Percentiles rank a stretch among this genome's conserved stretches.
Evolutionary conservation across 2,797 vertebrate genomes (phyloP).

Genomic region (Brachymystax lenok): DNA sequence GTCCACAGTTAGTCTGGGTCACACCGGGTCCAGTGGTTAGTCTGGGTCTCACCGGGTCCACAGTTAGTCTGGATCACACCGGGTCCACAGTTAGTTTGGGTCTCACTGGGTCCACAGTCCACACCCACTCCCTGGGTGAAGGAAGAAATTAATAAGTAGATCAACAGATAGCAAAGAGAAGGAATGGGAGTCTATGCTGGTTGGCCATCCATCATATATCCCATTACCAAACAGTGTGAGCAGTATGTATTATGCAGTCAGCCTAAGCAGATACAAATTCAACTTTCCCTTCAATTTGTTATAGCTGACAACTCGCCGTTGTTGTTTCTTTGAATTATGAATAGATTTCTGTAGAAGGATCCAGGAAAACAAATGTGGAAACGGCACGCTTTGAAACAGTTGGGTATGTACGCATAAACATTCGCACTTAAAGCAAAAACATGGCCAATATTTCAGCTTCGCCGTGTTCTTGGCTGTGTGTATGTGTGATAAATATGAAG

Average conservation of each 20-base stretch:
- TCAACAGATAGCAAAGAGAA: conserved; percentile 75
- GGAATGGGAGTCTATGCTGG: conserved; percentile 53
- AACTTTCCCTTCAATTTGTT: conserved; percentile 78
- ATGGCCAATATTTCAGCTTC: conserved; percentile 64
- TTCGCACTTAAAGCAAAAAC: conserved; percentile 67
- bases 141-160: conserved; percentile 78
- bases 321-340: conserved; percentile 76
- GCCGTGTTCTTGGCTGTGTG: conserved; percentile 33
- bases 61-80: no score
- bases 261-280: conserved; percentile 79
- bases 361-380: conserved; percentile 58
- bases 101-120: conserved; percentile 48
- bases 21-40: no score
- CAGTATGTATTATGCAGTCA: conserved; percentile 76
- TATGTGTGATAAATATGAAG: conserved; percentile 60
- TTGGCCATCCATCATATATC: conserved; percentile 79
- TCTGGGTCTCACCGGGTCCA: no score
- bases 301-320: conserved; percentile 71
- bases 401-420: conserved; percentile 70
- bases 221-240: conserved; percentile 74
- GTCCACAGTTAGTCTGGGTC: no score
- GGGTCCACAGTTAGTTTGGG: conserved; percentile 45
- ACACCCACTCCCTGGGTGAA: conserved; percentile 54
- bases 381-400: conserved; percentile 48
- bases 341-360: conserved; percentile 59